Conservation (phyloP, 2,113 vertebrate genomes). For the Thalassoma bifasciatum region DNA sequence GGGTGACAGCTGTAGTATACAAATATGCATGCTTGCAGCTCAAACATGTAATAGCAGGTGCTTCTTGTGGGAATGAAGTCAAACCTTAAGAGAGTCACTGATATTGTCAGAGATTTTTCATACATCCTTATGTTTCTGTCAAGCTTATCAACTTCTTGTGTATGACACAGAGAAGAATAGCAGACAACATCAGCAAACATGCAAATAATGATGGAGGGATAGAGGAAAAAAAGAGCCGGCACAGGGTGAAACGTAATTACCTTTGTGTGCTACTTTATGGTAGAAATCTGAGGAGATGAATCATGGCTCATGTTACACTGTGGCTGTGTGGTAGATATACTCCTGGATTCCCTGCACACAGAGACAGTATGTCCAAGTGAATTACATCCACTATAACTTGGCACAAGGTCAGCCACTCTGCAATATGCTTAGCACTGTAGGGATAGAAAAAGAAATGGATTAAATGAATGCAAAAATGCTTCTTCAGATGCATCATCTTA, state of each 20-base stretch:
- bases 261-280: slow-evolving; percentile 36
- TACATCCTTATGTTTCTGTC: neutral
- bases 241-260: slow-evolving; percentile 42
- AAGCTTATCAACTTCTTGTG: slow-evolving; percentile 11
- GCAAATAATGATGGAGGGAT: neutral
- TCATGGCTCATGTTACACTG: slow-evolving; percentile 52
- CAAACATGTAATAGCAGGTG: neutral
- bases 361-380: slow-evolving; percentile 38
- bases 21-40: neutral
- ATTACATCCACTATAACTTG: slow-evolving; percentile 32
- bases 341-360: slow-evolving; percentile 37
- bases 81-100: neutral
- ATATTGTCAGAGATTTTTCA: slow-evolving; percentile 5
- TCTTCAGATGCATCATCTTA: neutral
- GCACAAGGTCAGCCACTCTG: slow-evolving; percentile 4
- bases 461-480: slow-evolving; percentile 14
- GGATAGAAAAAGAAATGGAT: slow-evolving; percentile 8
- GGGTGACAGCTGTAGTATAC: neutral
- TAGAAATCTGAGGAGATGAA: slow-evolving; percentile 49
- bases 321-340: neutral
- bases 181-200: neutral
- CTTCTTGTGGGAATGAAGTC: neutral
- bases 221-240: slow-evolving; percentile 1
- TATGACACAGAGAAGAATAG: neutral
- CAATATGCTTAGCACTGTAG: slow-evolving; percentile 4